Conservation (phyloP, 2,888 invertebrate species). For the Pristionchus arcanus region DNA sequence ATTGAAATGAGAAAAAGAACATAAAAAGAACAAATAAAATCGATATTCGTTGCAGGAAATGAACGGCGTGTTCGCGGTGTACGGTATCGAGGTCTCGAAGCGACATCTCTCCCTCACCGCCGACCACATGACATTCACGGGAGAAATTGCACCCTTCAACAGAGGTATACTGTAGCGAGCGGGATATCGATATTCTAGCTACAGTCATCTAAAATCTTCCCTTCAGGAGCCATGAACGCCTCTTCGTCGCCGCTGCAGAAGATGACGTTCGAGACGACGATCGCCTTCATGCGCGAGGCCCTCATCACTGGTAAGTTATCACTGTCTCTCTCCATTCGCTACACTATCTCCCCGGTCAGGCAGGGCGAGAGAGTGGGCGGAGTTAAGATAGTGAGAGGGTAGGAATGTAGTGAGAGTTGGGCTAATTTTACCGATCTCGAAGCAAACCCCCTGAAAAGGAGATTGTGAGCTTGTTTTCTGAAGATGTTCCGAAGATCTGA, state of each 20-base stretch:
- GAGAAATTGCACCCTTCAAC: constrained; percentile 91
- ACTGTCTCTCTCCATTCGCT: background rate
- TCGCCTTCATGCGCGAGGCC: constrained; percentile 89
- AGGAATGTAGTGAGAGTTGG: background rate
- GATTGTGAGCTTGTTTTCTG: background rate
- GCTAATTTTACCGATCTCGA: background rate
- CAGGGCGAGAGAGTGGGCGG: background rate
- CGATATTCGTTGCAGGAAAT: constrained; percentile 85
- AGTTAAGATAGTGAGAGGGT: background rate
- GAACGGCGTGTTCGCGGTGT: constrained; percentile 95
- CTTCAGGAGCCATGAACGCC: constrained; percentile 86
- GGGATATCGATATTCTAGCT: background rate
- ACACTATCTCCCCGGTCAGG: background rate
- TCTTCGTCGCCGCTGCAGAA: constrained; percentile 96
- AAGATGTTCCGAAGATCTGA: background rate
- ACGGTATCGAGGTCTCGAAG: constrained; percentile 95
- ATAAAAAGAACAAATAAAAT: background rate
- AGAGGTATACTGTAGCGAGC: constrained; percentile 83
- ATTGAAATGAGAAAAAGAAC: background rate
- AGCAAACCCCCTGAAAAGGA: background rate
- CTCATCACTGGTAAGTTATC: constrained; percentile 83
- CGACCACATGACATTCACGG: constrained; percentile 98
- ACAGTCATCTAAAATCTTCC: background rate
- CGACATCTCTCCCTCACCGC: constrained; percentile 94
- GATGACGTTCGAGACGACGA: constrained; percentile 96